Evolutionary conservation across 2,797 vertebrate species (phyloP), one percentile per base, ranked within the genome.

Genomic region (Phrynocephalus vlangalii): DNA sequence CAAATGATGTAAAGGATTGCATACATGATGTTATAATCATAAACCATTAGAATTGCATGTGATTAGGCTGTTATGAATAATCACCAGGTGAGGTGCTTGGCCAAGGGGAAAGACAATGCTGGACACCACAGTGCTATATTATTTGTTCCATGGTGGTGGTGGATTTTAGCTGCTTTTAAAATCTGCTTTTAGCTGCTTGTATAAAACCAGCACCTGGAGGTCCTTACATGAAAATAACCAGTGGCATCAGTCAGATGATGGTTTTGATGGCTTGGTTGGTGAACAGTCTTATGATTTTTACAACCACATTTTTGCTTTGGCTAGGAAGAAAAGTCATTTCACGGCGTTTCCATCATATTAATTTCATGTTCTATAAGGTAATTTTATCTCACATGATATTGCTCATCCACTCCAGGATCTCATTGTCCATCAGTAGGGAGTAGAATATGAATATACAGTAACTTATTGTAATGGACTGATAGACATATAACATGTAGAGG

Each of bases 291-390:
- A 28, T 66, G 10, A 18, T 76, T 66, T 50, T 1, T 73, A 75
- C 33, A 82, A 70, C 44, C 80, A 68, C 20, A 83, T 2, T 72
- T 78, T 78, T 24, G 16, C 16, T 56, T 50, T 50, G 10, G 22
- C 70, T 70, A 50, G 48, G 87, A 78, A 88, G 87, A 48, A 5
- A 91, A 84, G 52, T 56, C 0, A 16, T 83, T 92, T 92, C 86
- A 90, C 87, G 91, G 85, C 60, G 13, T 90, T 91, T 85, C 86
- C n/a, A 52, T 6, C 2, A 0, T 91, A 15, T 79, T 92, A 92
- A 84, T 91, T 91, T 92, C 92, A 92, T 85, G 84, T 80, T 91
- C 18, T 87, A 82, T 20, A 72, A 89, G 84, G 33, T 91, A 92
- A 95, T 89, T 90, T 22, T 71, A 48, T 72, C 78, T 92, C 89